A percentile compares a stretch with the other conserved stretches of the same genome.
These are phyloP conservation scores for Cisticola juncidis DNA, from an alignment of 2,113 vertebrate species.

Conservation along the genomic window DNA sequence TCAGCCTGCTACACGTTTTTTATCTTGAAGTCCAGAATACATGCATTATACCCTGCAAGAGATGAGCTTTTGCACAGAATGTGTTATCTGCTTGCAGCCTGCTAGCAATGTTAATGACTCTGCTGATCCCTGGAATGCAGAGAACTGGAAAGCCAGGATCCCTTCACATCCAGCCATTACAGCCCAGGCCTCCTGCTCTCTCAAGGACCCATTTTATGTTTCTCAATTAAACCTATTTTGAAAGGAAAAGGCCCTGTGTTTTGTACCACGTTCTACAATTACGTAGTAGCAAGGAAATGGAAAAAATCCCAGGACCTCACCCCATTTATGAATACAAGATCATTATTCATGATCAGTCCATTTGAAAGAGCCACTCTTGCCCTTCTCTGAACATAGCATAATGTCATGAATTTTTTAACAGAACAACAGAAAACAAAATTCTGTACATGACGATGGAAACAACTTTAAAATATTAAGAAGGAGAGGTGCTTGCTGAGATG, in stretches of 20 bases:
- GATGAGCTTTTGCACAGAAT: neutral
- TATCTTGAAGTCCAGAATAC: neutral
- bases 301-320: neutral
- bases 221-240: neutral
- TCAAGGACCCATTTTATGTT: neutral
- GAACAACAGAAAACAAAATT: neutral
- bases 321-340: neutral
- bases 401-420: neutral
- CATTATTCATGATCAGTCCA: too few relatives aligned
- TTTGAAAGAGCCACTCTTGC: neutral
- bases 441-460: neutral
- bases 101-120: neutral
- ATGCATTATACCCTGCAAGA: neutral
- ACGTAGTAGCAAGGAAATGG: neutral
- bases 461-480: neutral
- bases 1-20: neutral
- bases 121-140: neutral
- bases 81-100: neutral
- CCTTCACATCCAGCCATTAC: neutral
- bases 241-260: fast-evolving
- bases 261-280: neutral
- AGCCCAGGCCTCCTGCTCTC: neutral
- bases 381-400: neutral
- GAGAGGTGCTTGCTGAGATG: neutral
- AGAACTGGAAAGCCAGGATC: neutral